phyloP scores from a whole-genome alignment of 2,113 vertebrate genomes.

The Athene noctua region DNA sequence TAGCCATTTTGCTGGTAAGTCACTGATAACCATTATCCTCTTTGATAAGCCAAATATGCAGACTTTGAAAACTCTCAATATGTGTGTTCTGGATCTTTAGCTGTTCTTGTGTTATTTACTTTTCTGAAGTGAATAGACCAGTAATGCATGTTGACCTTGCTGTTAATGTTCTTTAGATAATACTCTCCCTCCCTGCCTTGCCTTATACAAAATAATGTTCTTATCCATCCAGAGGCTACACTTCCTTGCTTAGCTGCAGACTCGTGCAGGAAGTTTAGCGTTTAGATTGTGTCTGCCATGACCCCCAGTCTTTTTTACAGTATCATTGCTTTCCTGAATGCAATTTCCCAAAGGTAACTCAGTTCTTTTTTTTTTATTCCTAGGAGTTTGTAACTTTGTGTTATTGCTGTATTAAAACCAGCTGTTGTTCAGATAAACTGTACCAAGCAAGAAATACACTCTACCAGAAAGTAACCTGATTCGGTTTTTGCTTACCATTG shows the following conservation, averaged over 20 bases:
- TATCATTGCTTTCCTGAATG: not conserved
- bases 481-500: not conserved
- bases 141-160: not conserved
- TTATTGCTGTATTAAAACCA: not conserved
- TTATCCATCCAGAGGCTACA: not conserved
- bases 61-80: not conserved
- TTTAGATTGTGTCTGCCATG: not conserved
- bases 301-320: not conserved
- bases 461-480: not conserved
- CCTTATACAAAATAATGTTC: not conserved
- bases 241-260: not conserved
- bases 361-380: not conserved
- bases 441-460: not conserved
- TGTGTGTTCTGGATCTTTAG: not conserved
- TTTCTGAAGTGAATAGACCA: not conserved
- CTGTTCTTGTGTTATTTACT: not conserved
- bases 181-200: not conserved
- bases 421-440: not conserved
- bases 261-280: not conserved
- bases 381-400: not conserved
- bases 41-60: conserved; percentile 11
- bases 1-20: not conserved
- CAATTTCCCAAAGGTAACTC: not conserved
- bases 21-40: not conserved
- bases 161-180: conserved; percentile 26